These are phyloP conservation scores for Petrocephalus microphthalmus DNA, from an alignment of 2,113 vertebrate genomes.

Conservation along the genomic window DNA sequence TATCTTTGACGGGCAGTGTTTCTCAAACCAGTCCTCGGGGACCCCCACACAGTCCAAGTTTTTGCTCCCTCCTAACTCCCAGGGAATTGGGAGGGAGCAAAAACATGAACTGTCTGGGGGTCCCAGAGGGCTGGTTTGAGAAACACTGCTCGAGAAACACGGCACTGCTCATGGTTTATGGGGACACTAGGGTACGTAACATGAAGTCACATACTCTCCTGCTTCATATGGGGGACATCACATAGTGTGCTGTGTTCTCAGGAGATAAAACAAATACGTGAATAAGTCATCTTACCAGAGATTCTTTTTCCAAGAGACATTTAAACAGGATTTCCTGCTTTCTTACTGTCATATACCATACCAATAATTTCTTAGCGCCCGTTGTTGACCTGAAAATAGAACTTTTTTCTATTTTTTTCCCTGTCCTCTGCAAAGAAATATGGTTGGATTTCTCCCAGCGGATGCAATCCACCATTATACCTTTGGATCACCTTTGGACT, in stretches of 20 bases:
- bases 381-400: background rate
- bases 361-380: background rate
- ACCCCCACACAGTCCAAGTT: too few species aligned
- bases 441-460: background rate
- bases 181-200: background rate
- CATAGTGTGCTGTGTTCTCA: background rate
- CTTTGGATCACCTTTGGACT: background rate
- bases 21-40: too few species aligned
- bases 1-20: background rate
- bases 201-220: background rate
- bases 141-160: too few species aligned
- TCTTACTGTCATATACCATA: background rate
- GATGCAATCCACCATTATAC: background rate
- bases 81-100: too few species aligned
- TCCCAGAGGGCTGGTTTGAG: too few species aligned
- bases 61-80: too few species aligned
- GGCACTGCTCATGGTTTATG: too few species aligned
- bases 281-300: background rate
- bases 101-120: too few species aligned
- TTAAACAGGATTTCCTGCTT: background rate
- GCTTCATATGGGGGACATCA: background rate
- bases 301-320: background rate
- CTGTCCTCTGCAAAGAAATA: background rate
- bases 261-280: background rate
- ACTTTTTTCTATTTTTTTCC: background rate